Base-by-base conservation (phyloP, 2,797 vertebrate species). In the Sebastes wilsoni region DNA sequence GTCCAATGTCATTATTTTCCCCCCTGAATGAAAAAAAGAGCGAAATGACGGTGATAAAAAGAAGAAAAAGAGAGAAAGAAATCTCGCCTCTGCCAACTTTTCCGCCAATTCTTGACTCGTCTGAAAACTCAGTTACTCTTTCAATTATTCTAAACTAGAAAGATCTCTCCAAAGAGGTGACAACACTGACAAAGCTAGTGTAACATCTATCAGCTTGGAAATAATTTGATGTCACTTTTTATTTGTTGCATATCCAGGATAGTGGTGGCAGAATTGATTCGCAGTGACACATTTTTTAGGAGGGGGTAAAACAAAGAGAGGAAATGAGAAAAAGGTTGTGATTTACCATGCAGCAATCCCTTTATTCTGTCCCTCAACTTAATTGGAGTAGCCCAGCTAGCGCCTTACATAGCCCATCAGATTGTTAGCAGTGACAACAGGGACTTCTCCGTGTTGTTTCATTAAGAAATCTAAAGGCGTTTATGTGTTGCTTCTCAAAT, bases 201-300 rank as follows among this genome's bases (percentile, higher is more conserved):
- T 90, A 89, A 90, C 89, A 93, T 94, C 93, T 93, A 93, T 95
- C 94, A 91, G 87, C 85, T 75, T 81, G 87, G 89, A 94, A 94
- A 95, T 95, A 92, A 95, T 95, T 96, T 94, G 91, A 87, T 93
- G 94, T 94, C 93, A 92, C 84, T 89, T 91, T 93, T 89, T 87
- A 90, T 93, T 84, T 93, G 84, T 93, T 91, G 91, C 89, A 89
- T 85, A 90, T 88, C 55, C 86, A 72, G 79, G 80, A 86, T 66
- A 75, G 83, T 38, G 66, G 70, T 74, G 85, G 67, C 59, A 74
- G 85, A 81, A 87, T 86, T 89, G 91, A 93, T 92, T 90, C 66
- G 1, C 27, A 2, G 28, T 85, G 89, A 84, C 80, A 81, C 28
- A 9, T 81, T 79, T 87, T 76, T 34, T 4, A 5, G 22, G 10